These are phyloP conservation scores for Piaya cayana DNA, from an alignment of 2,113 vertebrate genomes.

Conservation along the genomic window DNA sequence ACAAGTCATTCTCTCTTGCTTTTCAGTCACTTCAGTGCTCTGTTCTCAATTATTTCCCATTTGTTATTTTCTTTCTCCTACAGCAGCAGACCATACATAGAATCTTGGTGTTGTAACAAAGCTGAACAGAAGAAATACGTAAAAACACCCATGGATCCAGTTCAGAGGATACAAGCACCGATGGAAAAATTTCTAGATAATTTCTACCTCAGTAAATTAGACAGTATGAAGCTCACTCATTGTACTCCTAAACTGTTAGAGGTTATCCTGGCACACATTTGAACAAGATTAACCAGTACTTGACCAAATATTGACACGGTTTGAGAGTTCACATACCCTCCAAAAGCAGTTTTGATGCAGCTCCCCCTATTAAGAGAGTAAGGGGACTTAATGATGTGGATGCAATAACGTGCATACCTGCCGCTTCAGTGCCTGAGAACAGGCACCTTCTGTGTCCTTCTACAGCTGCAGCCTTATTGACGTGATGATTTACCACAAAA, in stretches of 20 bases:
- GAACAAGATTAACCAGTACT: not conserved
- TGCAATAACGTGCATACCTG: not conserved
- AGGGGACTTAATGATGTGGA: not conserved
- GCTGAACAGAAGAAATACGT: not conserved
- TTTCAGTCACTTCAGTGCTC: slow-evolving; percentile 6
- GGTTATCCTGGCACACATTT: not conserved
- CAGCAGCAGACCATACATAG: not conserved
- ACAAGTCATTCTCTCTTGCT: not conserved
- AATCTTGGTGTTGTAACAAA: not conserved
- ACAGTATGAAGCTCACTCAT: not conserved
- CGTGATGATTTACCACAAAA: not conserved
- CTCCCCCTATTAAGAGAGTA: not conserved
- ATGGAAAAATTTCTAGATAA: not conserved
- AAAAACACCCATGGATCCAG: not conserved
- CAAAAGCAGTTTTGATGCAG: not conserved
- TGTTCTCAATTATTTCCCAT: slow-evolving; percentile 22
- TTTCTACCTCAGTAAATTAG: not conserved
- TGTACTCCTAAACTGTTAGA: not conserved
- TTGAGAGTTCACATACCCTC: not conserved
- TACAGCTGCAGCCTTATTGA: not conserved
- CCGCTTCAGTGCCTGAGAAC: not conserved
- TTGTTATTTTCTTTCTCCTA: slow-evolving; percentile 1
- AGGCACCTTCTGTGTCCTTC: not conserved
- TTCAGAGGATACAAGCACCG: not conserved
- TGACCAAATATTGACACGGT: not conserved